Conservation (phyloP, 2,888 invertebrate species). For the Alloplasta piceator region DNA sequence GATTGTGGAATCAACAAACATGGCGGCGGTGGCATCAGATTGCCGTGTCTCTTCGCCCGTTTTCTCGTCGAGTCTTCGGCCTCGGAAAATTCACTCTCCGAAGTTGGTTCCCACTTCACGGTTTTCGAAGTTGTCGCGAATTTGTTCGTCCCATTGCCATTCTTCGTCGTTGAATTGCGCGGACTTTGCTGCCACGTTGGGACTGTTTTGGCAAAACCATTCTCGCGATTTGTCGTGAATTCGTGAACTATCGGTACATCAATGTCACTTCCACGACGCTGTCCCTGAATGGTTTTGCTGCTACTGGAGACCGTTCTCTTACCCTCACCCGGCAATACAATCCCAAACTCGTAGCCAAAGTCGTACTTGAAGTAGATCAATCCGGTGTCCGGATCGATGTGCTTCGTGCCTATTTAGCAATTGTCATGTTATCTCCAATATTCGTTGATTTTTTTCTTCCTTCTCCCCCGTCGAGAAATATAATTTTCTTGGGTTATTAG, state of each 20-base stretch:
- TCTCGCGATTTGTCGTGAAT: slow-evolving; percentile 81
- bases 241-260: slow-evolving; percentile 89
- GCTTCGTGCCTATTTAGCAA: slow-evolving; percentile 87
- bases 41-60: slow-evolving; percentile 81
- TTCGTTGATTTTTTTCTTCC: slow-evolving; percentile 16
- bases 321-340: slow-evolving; percentile 88
- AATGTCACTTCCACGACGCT: slow-evolving; percentile 86
- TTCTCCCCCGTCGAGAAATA: background rate
- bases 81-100: slow-evolving; percentile 87
- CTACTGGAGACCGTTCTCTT: slow-evolving; percentile 82
- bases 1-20: slow-evolving; percentile 78
- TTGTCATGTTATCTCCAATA: slow-evolving; percentile 33
- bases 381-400: slow-evolving; percentile 90
- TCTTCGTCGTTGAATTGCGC: slow-evolving; percentile 32
- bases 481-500: background rate
- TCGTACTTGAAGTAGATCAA: slow-evolving; percentile 93
- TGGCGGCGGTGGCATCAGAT: slow-evolving; percentile 70
- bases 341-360: slow-evolving; percentile 91
- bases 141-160: slow-evolving; percentile 65
- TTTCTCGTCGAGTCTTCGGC: slow-evolving; percentile 83
- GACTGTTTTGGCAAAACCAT: slow-evolving; percentile 75
- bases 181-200: slow-evolving; percentile 64
- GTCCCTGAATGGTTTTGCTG: slow-evolving; percentile 84
- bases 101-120: slow-evolving; percentile 87
- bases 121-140: slow-evolving; percentile 79